These are phyloP conservation scores for Oreocharis arfaki DNA, from an alignment of 2,113 vertebrate genomes.

Conservation along the genomic window DNA sequence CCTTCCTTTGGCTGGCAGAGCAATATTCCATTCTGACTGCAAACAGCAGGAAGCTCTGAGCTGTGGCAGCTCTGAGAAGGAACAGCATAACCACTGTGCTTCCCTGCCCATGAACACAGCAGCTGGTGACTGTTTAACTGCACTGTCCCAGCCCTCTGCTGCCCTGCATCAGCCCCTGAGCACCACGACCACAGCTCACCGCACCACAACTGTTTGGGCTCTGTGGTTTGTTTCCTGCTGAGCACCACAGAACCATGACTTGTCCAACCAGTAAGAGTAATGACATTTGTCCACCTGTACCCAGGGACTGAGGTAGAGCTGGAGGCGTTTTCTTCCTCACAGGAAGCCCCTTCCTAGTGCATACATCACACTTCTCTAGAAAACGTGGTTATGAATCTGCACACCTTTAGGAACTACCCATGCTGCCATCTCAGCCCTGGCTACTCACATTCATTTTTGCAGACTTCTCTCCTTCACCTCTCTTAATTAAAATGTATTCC, in stretches of 20 bases:
- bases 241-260: background rate
- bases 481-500: background rate
- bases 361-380: background rate
- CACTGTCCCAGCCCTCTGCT: background rate
- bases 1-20: background rate
- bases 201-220: too few relatives aligned
- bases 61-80: background rate
- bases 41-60: background rate
- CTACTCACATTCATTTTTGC: background rate
- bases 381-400: background rate
- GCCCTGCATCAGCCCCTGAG: background rate
- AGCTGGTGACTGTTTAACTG: background rate
- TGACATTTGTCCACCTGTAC: background rate
- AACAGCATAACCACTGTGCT: background rate
- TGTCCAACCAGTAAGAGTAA: background rate
- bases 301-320: background rate
- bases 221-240: background rate
- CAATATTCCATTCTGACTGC: background rate
- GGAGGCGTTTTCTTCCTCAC: background rate
- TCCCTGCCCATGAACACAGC: background rate
- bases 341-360: background rate
- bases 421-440: background rate
- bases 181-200: accelerated
- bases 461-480: background rate
- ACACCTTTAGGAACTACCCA: background rate